A percentile compares a stretch with the other conserved stretches of the same genome.
Conservation (phyloP, 2,888 invertebrate species). For the Lumbricus terrestris region DNA sequence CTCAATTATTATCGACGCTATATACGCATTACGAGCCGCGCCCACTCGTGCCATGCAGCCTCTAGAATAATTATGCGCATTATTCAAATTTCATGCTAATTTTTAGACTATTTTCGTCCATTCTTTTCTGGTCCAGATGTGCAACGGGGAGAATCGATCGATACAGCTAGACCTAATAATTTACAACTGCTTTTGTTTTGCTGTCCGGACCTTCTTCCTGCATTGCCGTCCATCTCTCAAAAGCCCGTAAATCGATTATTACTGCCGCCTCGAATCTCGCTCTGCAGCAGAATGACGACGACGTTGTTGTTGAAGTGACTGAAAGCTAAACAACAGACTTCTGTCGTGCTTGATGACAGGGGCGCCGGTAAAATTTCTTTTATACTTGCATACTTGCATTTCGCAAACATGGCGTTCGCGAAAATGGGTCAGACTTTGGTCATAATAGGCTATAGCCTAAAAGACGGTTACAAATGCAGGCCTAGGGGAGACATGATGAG, state of each 20-base stretch:
- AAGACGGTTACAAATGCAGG: background rate
- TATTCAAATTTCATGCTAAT: constrained; percentile 3
- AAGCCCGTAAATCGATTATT: background rate
- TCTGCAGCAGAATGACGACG: too few relatives aligned
- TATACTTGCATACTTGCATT: too few relatives aligned
- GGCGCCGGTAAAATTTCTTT: background rate
- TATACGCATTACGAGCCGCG: background rate
- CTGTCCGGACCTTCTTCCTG: background rate
- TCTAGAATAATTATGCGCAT: background rate
- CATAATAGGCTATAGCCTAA: too few relatives aligned
- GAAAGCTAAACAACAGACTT: background rate
- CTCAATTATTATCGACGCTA: too few relatives aligned
- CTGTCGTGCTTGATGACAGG: background rate
- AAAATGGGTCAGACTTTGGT: background rate
- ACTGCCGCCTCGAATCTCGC: background rate
- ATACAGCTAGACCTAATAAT: background rate
- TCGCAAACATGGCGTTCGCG: background rate
- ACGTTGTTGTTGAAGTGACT: background rate
- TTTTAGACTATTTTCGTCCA: background rate
- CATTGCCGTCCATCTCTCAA: background rate
- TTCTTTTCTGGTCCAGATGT: background rate
- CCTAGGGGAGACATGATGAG: too few relatives aligned
- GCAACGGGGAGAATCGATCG: background rate
- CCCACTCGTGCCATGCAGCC: background rate
- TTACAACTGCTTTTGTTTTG: background rate